These are phyloP conservation scores for Saxidomus purpurata DNA, from an alignment of 1,140 invertebrate genomes.

Conservation along the genomic window DNA sequence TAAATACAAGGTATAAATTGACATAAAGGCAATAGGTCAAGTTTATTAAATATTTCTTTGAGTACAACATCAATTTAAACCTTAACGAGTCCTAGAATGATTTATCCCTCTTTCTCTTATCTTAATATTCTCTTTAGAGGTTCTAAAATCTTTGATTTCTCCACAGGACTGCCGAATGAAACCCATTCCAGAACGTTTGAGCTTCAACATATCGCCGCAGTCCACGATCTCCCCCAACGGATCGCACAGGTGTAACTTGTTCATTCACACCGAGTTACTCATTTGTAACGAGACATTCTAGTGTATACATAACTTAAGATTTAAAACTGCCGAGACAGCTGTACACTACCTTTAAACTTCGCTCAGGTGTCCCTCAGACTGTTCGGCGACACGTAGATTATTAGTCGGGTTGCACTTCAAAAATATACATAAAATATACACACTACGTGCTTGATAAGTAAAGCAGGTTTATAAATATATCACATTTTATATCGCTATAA, in stretches of 20 bases:
- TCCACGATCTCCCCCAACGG: neutral
- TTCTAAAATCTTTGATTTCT: slow-evolving; percentile 24
- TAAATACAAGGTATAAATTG: too few relatives aligned
- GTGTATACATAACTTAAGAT: slow-evolving; percentile 48
- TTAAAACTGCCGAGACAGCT: slow-evolving; percentile 43
- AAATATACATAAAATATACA: slow-evolving; percentile 69
- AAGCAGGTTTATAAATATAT: slow-evolving; percentile 46
- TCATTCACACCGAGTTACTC: slow-evolving; percentile 31
- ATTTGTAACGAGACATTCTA: slow-evolving; percentile 54
- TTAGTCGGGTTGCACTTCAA: slow-evolving; percentile 46
- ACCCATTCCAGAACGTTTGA: slow-evolving; percentile 22
- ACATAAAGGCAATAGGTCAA: too few relatives aligned
- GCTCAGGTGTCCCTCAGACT: slow-evolving; percentile 66
- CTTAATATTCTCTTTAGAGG: neutral
- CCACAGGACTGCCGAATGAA: neutral
- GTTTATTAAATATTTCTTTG: too few relatives aligned
- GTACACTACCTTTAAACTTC: slow-evolving; percentile 10
- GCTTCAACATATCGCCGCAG: neutral
- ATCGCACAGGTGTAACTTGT: slow-evolving; percentile 17
- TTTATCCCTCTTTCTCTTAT: slow-evolving; percentile 5
- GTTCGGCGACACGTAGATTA: slow-evolving; percentile 61
- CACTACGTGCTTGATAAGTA: slow-evolving; percentile 40
- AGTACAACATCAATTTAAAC: neutral
- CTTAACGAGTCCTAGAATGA: slow-evolving; percentile 2
- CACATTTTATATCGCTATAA: slow-evolving; percentile 32